Evolutionary conservation across 2,113 vertebrate species (phyloP).

Genomic region (Daboia siamensis): DNA sequence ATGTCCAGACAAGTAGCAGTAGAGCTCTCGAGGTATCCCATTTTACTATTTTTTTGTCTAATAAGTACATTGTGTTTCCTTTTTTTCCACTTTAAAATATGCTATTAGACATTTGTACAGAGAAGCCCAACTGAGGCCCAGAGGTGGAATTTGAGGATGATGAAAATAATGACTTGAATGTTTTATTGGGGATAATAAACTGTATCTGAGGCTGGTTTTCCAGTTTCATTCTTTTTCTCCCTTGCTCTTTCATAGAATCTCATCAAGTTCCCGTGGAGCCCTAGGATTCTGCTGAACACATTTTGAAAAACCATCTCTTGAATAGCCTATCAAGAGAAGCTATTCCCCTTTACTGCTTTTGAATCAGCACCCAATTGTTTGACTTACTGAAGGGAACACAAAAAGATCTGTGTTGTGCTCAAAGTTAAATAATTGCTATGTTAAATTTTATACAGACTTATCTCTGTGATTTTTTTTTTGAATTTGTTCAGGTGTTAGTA

Average conservation of each 20-base stretch:
- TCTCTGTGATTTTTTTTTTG: neutral
- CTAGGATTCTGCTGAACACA: neutral
- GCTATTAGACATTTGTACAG: constrained; percentile 3
- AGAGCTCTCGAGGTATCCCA: neutral
- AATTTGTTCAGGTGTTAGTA: neutral
- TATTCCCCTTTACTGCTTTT: neutral
- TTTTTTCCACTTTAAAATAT: neutral
- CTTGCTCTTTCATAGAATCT: neutral
- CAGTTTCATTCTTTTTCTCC: neutral
- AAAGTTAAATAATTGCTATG: neutral
- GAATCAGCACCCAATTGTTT: neutral
- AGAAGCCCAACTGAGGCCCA: neutral
- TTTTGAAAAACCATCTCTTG: neutral
- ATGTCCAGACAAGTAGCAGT: constrained; percentile 17
- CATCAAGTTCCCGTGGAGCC: neutral
- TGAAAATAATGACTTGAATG: neutral
- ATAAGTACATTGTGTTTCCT: neutral
- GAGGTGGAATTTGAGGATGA: neutral
- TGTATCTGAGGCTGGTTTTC: neutral
- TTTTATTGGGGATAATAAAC: neutral
- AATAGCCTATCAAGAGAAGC: neutral
- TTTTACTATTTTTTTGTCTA: neutral
- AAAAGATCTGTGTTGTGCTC: neutral
- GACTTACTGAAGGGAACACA: neutral
- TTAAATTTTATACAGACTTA: neutral